Evolutionary conservation across 2,888 invertebrate species (phyloP).

Genomic region (Nomada flava): DNA sequence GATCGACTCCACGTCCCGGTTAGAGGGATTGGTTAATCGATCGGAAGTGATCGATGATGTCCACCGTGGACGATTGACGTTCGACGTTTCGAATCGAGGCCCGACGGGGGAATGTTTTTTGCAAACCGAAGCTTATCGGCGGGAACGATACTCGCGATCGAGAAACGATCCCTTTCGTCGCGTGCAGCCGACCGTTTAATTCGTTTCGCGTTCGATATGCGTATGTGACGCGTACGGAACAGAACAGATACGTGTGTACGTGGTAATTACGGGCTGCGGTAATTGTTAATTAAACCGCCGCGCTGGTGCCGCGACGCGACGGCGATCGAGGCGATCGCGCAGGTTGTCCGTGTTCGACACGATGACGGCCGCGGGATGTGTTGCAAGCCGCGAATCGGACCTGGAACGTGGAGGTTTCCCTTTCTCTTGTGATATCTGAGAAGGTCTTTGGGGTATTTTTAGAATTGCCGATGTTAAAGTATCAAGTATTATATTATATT

Average conservation of each 20-base stretch:
- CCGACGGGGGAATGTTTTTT: conserved; percentile 22
- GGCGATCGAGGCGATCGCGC: conserved; percentile 13
- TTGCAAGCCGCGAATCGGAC: neutral
- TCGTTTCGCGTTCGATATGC: conserved; percentile 6
- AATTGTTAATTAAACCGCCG: conserved; percentile 55
- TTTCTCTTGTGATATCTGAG: neutral
- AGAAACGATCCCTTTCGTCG: conserved; percentile 43
- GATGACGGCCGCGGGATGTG: neutral
- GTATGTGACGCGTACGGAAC: neutral
- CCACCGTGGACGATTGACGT: conserved; percentile 20
- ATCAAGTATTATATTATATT: too few relatives aligned
- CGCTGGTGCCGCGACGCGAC: neutral
- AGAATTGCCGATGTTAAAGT: too few relatives aligned
- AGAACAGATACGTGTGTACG: conserved; percentile 9
- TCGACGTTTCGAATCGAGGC: conserved; percentile 17
- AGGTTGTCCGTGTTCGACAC: neutral
- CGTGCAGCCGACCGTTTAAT: conserved; percentile 42
- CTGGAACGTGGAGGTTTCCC: neutral
- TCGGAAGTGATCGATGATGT: conserved; percentile 70
- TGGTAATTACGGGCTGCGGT: conserved; percentile 47
- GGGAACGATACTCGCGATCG: conserved; percentile 12
- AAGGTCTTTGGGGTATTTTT: neutral
- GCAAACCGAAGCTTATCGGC: neutral
- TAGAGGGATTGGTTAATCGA: conserved; percentile 59
- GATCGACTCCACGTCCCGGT: conserved; percentile 43